These are phyloP conservation scores for Trachymyrmex septentrionalis DNA, from an alignment of 1,140 invertebrate genomes.

Conservation along the genomic window DNA sequence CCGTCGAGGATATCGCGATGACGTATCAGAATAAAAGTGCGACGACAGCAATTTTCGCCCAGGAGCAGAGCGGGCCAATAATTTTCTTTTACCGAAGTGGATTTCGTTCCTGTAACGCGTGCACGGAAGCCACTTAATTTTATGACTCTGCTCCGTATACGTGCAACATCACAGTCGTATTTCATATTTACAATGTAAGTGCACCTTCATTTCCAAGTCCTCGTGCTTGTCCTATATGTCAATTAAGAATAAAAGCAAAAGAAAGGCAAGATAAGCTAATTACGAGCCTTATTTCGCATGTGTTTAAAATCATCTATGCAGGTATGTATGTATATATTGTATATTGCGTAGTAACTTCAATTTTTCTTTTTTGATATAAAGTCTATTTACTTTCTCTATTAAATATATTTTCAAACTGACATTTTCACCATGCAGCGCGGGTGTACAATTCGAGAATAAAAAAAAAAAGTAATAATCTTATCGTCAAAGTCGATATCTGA, in stretches of 20 bases:
- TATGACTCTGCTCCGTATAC: constrained; percentile 16
- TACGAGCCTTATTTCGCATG: not conserved
- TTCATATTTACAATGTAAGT: constrained; percentile 42
- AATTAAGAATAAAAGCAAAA: constrained; percentile 23
- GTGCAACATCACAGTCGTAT: not conserved
- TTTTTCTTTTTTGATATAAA: not conserved
- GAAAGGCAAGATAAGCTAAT: constrained; percentile 6
- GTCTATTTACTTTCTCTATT: not conserved
- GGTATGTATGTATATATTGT: not conserved
- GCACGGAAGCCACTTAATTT: constrained; percentile 54
- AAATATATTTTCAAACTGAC: not conserved
- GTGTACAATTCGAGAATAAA: not conserved
- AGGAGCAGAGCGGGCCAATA: constrained; percentile 39
- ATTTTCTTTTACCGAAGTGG: constrained; percentile 53
- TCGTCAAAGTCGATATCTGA: not conserved
- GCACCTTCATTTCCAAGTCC: constrained; percentile 8
- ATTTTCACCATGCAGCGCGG: not conserved
- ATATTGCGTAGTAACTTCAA: not conserved
- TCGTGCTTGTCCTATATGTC: not conserved
- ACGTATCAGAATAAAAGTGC: constrained; percentile 47
- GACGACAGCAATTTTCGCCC: constrained; percentile 51
- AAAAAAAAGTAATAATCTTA: no score
- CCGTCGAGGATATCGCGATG: constrained; percentile 17
- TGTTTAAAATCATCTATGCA: not conserved
- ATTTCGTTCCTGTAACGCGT: constrained; percentile 41